These are phyloP conservation scores for Dreissena polymorpha DNA, from an alignment of 1,140 invertebrate genomes.

Conservation along the genomic window DNA sequence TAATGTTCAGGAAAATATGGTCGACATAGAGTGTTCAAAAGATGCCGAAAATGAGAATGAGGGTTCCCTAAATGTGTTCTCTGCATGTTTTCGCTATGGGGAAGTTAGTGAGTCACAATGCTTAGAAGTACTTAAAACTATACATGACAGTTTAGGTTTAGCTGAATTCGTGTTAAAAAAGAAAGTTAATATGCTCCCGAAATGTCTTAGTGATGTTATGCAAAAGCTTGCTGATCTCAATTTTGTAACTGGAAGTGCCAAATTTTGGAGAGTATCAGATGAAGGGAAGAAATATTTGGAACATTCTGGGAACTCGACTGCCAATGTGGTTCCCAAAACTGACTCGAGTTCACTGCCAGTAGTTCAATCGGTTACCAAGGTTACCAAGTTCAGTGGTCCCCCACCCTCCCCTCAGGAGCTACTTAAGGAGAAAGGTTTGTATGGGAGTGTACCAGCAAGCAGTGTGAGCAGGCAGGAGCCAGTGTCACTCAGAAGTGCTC, in stretches of 20 bases:
- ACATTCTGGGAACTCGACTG: not conserved
- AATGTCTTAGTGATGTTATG: slow-evolving; percentile 28
- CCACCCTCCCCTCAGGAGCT: slow-evolving; percentile 42
- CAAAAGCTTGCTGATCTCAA: not conserved
- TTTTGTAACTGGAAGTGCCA: slow-evolving; percentile 6
- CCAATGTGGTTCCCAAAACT: not conserved
- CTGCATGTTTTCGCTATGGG: not conserved
- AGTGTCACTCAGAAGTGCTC: not conserved
- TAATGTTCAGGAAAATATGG: slow-evolving; percentile 10
- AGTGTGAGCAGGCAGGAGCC: not conserved
- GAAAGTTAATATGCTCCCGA: slow-evolving; percentile 14
- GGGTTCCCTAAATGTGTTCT: not conserved
- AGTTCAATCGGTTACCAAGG: not conserved
- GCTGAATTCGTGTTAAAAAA: slow-evolving; percentile 44
- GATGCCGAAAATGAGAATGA: slow-evolving; percentile 2
- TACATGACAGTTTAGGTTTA: slow-evolving; percentile 1
- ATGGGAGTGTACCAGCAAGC: not conserved
- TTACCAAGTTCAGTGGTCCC: slow-evolving; percentile 38
- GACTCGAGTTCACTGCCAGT: not conserved
- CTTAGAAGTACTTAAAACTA: slow-evolving; percentile 34
- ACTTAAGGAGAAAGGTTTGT: not conserved
- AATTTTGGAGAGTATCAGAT: slow-evolving; percentile 32
- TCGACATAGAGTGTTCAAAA: not conserved
- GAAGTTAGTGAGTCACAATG: slow-evolving; percentile 24
- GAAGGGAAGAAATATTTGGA: slow-evolving; percentile 15